A percentile compares a stretch with the other conserved stretches of the same genome.
These are phyloP conservation scores for Helarctos malayanus DNA, from an alignment of 2,797 vertebrate species.

Conservation along the genomic window DNA sequence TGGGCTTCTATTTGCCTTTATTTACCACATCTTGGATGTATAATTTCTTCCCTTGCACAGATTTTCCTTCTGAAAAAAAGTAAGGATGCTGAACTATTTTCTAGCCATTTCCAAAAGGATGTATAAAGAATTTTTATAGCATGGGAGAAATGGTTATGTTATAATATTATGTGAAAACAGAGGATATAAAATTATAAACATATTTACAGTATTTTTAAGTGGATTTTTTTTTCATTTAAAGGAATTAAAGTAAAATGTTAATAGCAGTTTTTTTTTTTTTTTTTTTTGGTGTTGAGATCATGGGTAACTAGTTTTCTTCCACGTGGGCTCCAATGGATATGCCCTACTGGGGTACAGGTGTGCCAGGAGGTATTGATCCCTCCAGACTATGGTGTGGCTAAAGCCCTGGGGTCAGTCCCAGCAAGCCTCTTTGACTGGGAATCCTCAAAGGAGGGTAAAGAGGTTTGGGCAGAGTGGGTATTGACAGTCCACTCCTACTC, in stretches of 20 bases:
- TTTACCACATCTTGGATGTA: background rate
- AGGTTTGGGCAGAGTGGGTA: background rate
- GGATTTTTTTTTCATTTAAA: constrained; percentile 31
- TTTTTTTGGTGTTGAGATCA: background rate
- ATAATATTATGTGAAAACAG: constrained; percentile 38
- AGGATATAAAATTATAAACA: constrained; percentile 50
- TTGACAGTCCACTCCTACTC: background rate
- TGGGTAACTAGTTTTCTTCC: constrained; percentile 28
- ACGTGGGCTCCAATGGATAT: background rate
- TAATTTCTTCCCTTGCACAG: background rate
- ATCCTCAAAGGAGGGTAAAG: background rate
- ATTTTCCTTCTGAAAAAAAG: constrained; percentile 51
- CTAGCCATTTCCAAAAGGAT: constrained; percentile 11
- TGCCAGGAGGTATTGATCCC: background rate
- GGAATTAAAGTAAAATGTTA: constrained; percentile 35
- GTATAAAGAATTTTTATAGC: background rate
- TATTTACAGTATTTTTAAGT: constrained; percentile 6
- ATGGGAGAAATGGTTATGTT: constrained; percentile 8
- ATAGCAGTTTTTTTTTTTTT: background rate
- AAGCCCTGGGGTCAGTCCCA: background rate
- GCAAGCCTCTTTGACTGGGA: background rate
- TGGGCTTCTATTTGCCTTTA: background rate
- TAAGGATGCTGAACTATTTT: constrained; percentile 58
- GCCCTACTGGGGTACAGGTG: background rate
- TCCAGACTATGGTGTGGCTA: background rate